Base-by-base conservation (phyloP, 2,888 invertebrate species). In the Phragmatobia fuliginosa region DNA sequence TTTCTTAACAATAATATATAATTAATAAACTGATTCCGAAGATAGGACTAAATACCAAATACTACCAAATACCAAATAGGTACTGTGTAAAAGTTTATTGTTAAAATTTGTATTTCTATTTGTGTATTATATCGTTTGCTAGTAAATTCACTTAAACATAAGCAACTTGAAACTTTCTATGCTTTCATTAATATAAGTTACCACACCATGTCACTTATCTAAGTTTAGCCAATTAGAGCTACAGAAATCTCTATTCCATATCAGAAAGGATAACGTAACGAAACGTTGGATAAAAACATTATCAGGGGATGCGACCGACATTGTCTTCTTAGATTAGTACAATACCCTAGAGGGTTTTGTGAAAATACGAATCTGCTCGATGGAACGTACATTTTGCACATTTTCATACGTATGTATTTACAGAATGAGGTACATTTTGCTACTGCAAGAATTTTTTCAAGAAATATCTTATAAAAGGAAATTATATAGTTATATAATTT, bases 251-350 rank as follows among this genome's bases (percentile, higher is more conserved):
- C n/a, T 45, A 49, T 3, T n/a, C 10, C n/a, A 3, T 2, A 49
- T 10, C n/a, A 49, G 18, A 49, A 49, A n/a, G 49, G 10, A 10
- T n/a, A 49, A 49, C n/a, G n/a, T 49, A 49, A 49, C 45, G 2
- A n/a, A 21, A 49, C 10, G 21, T 8, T n/a, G n/a, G 49, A n/a
- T 10, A n/a, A n/a, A 49, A 49, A 10, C 7, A 49, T 49, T 49
- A 18, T 49, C 21, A 49, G 49, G 49, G 49, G 49, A 49, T 49
- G 10, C n/a, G 49, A n/a, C 49, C 49, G 49, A 49, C 49, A n/a
- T n/a, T n/a, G 49, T n/a, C n/a, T n/a, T n/a, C n/a, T n/a, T 49
- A 49, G 49, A 49, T 49, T 49, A 49, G 10, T 49, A 49, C 49
- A 49, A 49, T n/a, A 49, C 10, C 49, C n/a, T 10, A 49, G n/a